A percentile compares a stretch with the other conserved stretches of the same genome.
phyloP scores from a whole-genome alignment of 2,113 vertebrate species.

The Mixornis gularis region DNA sequence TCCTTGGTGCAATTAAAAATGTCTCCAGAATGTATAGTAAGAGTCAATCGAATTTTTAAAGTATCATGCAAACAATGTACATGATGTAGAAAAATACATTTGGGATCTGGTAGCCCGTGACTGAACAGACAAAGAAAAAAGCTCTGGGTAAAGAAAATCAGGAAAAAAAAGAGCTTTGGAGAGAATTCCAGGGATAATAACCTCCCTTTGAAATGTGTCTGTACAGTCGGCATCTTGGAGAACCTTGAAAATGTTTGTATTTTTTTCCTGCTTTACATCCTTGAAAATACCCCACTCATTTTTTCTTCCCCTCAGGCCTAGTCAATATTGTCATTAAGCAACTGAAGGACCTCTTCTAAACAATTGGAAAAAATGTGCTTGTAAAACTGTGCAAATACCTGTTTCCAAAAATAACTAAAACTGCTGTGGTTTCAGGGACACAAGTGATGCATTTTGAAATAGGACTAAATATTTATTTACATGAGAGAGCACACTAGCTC shows the following conservation, averaged over 20 bases:
- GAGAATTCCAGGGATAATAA: not conserved
- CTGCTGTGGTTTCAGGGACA: not conserved
- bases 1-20: not conserved
- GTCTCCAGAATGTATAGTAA: not conserved
- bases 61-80: not conserved
- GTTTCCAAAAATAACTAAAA: not conserved
- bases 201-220: not conserved
- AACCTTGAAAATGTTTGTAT: not conserved
- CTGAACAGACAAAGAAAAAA: not conserved
- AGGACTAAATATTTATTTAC: constrained; percentile 29
- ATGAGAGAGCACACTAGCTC: not conserved
- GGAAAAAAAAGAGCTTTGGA: not conserved
- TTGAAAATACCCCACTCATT: not conserved
- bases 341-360: not conserved
- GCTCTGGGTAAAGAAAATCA: not conserved
- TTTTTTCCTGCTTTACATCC: not conserved
- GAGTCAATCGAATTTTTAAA: not conserved
- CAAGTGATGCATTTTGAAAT: not conserved
- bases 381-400: not conserved
- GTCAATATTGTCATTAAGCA: not conserved
- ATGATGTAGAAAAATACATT: not conserved
- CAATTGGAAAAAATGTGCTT: not conserved
- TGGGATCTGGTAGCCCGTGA: not conserved
- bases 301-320: not conserved
- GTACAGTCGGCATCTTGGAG: fast-evolving